These are phyloP conservation scores for Peromyscus californicus DNA, from an alignment of 2,113 vertebrate species.

Conservation along the genomic window DNA sequence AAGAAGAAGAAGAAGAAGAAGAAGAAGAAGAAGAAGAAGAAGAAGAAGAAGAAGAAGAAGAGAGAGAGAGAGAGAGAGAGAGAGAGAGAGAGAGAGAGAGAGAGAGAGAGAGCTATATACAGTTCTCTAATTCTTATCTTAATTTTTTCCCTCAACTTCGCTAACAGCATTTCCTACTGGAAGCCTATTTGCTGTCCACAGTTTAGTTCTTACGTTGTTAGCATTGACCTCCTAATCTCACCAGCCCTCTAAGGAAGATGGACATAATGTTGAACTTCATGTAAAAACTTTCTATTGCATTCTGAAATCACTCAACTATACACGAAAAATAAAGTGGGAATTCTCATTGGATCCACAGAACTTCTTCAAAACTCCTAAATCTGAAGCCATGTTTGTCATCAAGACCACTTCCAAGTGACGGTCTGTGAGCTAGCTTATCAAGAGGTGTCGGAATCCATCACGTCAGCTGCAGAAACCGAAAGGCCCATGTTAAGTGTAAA, in stretches of 20 bases:
- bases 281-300: conserved; percentile 66
- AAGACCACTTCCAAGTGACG: conserved; percentile 52
- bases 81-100: too few species aligned
- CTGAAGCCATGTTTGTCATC: conserved; percentile 58
- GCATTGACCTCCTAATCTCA: conserved; percentile 67
- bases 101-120: background rate
- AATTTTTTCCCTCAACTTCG: conserved; percentile 46
- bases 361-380: conserved; percentile 27
- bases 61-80: too few species aligned
- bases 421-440: conserved; percentile 26
- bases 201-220: conserved; percentile 67
- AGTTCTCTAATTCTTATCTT: conserved; percentile 60
- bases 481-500: conserved; percentile 74
- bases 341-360: conserved; percentile 39
- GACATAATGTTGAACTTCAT: conserved; percentile 56
- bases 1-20: background rate
- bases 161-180: conserved; percentile 47
- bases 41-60: too few species aligned
- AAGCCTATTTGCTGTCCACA: conserved; percentile 65
- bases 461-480: conserved; percentile 58
- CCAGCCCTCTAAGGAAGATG: conserved; percentile 63
- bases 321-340: conserved; percentile 66
- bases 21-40: too few species aligned
- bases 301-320: conserved; percentile 63
- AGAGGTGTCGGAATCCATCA: conserved; percentile 65